phyloP scores from a whole-genome alignment of 2,888 invertebrate genomes.

The Malachius bipustulatus region DNA sequence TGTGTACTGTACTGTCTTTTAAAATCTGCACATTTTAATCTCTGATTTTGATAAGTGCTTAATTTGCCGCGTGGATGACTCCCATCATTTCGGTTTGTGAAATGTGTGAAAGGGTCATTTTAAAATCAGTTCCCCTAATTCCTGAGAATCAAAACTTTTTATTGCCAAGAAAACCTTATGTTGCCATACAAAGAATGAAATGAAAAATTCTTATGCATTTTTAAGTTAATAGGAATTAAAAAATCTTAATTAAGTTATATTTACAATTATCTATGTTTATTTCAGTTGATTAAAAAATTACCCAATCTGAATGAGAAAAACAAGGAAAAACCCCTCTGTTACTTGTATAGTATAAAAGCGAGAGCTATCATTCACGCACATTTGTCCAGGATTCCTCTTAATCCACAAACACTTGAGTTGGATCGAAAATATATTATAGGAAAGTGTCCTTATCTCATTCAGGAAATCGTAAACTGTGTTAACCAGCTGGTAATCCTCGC shows the following conservation, averaged over 20 bases:
- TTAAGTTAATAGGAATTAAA: not conserved
- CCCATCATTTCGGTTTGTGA: too few relatives aligned
- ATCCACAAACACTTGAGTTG: conserved; percentile 66
- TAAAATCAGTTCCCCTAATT: too few relatives aligned
- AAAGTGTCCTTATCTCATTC: conserved; percentile 88
- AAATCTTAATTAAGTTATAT: not conserved
- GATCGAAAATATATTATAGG: conserved; percentile 75
- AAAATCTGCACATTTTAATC: too few relatives aligned
- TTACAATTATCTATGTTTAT: conserved; percentile 13
- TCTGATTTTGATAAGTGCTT: too few relatives aligned
- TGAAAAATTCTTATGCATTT: too few relatives aligned
- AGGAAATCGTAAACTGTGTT: conserved; percentile 94
- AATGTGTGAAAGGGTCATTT: too few relatives aligned
- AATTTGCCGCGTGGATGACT: too few relatives aligned
- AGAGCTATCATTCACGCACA: conserved; percentile 94
- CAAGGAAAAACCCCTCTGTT: conserved; percentile 86
- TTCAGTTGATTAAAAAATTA: conserved; percentile 78
- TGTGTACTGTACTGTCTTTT: too few relatives aligned
- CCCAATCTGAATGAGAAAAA: conserved; percentile 92
- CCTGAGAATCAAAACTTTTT: too few relatives aligned
- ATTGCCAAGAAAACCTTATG: too few relatives aligned
- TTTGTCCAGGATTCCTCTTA: conserved; percentile 69
- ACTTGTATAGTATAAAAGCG: conserved; percentile 85
- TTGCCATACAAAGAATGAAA: too few relatives aligned
- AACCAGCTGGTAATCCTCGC: conserved; percentile 87